phyloP scores from a whole-genome alignment of 2,888 invertebrate genomes.

The Melanophora roralis region DNA sequence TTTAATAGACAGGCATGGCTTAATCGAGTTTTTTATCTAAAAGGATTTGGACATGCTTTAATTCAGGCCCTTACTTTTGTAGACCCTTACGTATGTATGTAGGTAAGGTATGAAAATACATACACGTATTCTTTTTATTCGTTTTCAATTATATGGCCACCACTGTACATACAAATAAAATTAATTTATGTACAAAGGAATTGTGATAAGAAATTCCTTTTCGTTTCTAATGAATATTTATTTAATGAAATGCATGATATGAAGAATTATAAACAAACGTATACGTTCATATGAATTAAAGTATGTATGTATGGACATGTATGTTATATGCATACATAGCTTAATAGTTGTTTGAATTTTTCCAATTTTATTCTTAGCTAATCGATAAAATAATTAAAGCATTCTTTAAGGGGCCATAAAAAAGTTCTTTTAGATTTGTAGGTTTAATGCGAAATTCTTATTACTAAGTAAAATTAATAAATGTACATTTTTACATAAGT shows the following conservation, averaged over 20 bases:
- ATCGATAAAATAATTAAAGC: not conserved
- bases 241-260: constrained; percentile 13
- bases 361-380: not conserved
- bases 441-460: not conserved
- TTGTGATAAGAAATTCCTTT: constrained; percentile 14
- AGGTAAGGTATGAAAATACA: not conserved
- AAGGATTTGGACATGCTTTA: too few species aligned
- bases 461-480: not conserved
- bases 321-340: not conserved
- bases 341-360: not conserved
- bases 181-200: not conserved
- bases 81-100: not conserved
- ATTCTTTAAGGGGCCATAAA: not conserved
- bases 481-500: not conserved
- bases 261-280: not conserved
- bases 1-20: too few species aligned
- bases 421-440: not conserved
- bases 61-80: too few species aligned
- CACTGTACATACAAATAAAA: not conserved
- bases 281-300: too few species aligned
- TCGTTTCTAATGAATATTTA: not conserved
- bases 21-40: too few species aligned
- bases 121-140: too few species aligned
- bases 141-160: too few species aligned
- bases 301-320: too few species aligned